phyloP scores from a whole-genome alignment of 2,113 vertebrate genomes.

The Cinclus cinclus region DNA sequence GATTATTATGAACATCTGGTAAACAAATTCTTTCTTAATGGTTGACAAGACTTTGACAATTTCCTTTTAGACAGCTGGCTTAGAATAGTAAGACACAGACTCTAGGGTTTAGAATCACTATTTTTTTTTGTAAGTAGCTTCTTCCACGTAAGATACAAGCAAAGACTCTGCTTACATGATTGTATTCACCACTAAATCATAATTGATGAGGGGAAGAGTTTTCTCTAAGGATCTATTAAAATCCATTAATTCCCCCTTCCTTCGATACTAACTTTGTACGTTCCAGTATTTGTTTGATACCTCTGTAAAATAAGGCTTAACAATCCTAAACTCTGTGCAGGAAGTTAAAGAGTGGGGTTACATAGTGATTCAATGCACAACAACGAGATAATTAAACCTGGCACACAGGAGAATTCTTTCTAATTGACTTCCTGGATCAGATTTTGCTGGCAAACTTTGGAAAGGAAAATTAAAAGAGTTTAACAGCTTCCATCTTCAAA shows the following conservation, averaged over 20 bases:
- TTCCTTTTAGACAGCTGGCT: slow-evolving; percentile 49
- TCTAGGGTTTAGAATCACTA: background rate
- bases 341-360: background rate
- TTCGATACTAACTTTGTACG: background rate
- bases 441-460: background rate
- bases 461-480: slow-evolving; percentile 17
- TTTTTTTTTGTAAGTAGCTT: background rate
- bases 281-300: background rate
- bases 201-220: background rate
- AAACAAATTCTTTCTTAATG: slow-evolving; percentile 44
- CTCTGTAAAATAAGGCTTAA: background rate
- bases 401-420: background rate
- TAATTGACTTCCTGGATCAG: background rate
- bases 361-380: background rate
- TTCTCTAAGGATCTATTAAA: background rate
- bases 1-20: slow-evolving; percentile 53
- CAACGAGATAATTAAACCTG: background rate
- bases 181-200: background rate
- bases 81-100: background rate
- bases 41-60: slow-evolving; percentile 38
- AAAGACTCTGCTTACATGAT: background rate
- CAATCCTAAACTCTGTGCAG: background rate
- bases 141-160: background rate
- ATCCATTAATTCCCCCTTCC: background rate
- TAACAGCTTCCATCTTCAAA: slow-evolving; percentile 4